These are phyloP conservation scores for Australoheros facetus DNA, from an alignment of 2,797 vertebrate species.

Conservation along the genomic window DNA sequence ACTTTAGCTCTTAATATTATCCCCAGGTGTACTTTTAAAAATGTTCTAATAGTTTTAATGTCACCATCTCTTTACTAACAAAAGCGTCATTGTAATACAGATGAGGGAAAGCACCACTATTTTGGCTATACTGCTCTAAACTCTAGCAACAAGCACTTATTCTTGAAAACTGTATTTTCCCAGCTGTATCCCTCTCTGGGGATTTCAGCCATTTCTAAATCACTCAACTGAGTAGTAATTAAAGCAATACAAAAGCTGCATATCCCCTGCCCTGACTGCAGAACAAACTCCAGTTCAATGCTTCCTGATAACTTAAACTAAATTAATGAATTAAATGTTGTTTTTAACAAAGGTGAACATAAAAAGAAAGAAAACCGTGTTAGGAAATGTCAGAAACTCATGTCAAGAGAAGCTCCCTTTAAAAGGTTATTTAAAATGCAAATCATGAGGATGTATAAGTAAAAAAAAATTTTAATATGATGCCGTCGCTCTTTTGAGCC, in stretches of 20 bases:
- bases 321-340: slow-evolving; percentile 29
- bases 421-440: slow-evolving; percentile 8
- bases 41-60: not conserved
- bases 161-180: slow-evolving; percentile 31
- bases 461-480: slow-evolving; percentile 4
- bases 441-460: slow-evolving; percentile 21
- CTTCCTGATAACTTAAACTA: slow-evolving; percentile 35
- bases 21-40: not conserved
- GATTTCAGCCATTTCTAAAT: slow-evolving; percentile 37
- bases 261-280: slow-evolving; percentile 23
- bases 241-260: slow-evolving; percentile 44
- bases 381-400: not conserved
- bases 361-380: not conserved
- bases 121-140: not conserved
- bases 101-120: not conserved
- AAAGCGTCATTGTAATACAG: not conserved
- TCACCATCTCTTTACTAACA: not conserved
- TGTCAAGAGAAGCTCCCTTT: not conserved
- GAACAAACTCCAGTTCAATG: slow-evolving; percentile 47
- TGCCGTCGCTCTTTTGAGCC: not conserved
- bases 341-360: slow-evolving; percentile 17
- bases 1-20: not conserved
- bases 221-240: slow-evolving; percentile 53
- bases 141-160: slow-evolving; percentile 11
- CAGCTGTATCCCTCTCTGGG: not conserved